phyloP scores from a whole-genome alignment of 2,113 vertebrate genomes.

The Campylomormyrus tamandua region DNA sequence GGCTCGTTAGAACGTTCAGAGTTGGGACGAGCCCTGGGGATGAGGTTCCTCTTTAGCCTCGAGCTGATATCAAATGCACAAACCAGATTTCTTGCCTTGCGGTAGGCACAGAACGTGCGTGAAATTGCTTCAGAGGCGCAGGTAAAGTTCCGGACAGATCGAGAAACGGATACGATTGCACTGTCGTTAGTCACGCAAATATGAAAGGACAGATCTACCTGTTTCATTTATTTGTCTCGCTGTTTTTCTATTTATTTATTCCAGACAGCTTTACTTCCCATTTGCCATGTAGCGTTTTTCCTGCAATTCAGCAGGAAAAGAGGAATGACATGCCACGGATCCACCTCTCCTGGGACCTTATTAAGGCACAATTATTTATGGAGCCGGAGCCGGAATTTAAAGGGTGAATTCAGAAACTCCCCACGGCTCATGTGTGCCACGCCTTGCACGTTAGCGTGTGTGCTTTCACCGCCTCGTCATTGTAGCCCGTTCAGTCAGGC shows the following conservation, averaged over 20 bases:
- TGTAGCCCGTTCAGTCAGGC: background rate
- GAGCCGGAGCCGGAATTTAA: background rate
- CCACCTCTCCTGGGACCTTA: background rate
- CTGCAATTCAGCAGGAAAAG: background rate
- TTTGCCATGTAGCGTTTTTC: background rate
- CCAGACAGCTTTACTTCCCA: background rate
- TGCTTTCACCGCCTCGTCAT: background rate
- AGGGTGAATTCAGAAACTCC: background rate
- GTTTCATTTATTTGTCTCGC: background rate
- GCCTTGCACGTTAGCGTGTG: background rate
- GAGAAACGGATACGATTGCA: background rate
- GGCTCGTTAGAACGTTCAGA: background rate
- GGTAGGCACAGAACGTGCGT: too few species aligned
- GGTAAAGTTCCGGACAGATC: background rate
- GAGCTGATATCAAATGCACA: background rate
- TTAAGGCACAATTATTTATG: constrained; percentile 13
- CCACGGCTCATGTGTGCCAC: background rate
- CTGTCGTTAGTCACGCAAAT: background rate
- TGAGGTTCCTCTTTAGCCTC: background rate
- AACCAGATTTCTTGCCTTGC: background rate
- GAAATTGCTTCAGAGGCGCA: background rate
- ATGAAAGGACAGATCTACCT: background rate
- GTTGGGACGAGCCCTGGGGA: background rate
- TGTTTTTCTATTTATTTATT: background rate
- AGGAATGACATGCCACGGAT: background rate